These are phyloP conservation scores for Megamerina dolium DNA, from an alignment of 2,888 invertebrate species.

Conservation along the genomic window DNA sequence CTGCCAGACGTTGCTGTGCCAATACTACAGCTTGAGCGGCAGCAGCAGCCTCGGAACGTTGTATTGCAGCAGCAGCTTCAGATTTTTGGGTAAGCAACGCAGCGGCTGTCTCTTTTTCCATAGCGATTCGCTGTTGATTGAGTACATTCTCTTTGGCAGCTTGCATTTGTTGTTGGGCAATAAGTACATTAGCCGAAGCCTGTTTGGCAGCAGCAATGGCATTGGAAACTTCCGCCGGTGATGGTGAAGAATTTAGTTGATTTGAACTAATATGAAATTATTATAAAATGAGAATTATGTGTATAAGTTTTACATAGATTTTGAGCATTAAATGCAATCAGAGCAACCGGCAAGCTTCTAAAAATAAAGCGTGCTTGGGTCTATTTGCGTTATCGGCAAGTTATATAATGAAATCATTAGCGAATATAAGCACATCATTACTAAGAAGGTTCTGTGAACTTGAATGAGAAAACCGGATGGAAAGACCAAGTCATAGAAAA, in stretches of 20 bases:
- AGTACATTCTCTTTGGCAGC: slow-evolving; percentile 67
- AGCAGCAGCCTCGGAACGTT: slow-evolving; percentile 61
- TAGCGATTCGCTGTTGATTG: slow-evolving; percentile 65
- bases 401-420: no score
- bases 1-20: slow-evolving; percentile 65
- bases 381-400: no score
- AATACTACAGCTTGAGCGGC: slow-evolving; percentile 62
- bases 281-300: no score
- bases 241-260: slow-evolving; percentile 36
- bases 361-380: no score
- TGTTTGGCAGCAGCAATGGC: slow-evolving; percentile 70
- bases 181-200: slow-evolving; percentile 63
- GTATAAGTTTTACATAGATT: no score
- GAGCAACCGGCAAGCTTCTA: no score
- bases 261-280: slow-evolving; percentile 6
- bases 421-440: no score
- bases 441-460: no score
- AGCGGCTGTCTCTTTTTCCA: slow-evolving; percentile 68
- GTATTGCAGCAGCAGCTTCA: slow-evolving; percentile 62
- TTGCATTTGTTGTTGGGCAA: slow-evolving; percentile 67
- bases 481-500: no score
- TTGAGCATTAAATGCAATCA: no score
- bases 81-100: slow-evolving; percentile 59
- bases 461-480: no score
- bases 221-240: slow-evolving; percentile 63